A percentile compares a stretch with the other conserved stretches of the same genome.
These are phyloP conservation scores for Spilosoma lubricipeda DNA, from an alignment of 2,888 invertebrate genomes.

Conservation along the genomic window DNA sequence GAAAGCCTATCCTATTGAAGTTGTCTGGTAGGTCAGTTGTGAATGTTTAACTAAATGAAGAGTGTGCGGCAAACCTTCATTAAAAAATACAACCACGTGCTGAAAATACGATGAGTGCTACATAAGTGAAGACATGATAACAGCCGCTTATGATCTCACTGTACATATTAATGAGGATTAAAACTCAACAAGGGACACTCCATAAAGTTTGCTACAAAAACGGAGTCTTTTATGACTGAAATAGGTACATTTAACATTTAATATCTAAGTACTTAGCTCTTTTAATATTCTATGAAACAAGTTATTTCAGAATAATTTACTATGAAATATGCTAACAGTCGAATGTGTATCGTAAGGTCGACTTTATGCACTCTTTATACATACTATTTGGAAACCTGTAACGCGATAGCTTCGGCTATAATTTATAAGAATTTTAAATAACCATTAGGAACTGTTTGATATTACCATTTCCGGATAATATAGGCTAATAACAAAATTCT, in stretches of 20 bases:
- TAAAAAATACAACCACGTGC: slow-evolving; percentile 37
- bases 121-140: slow-evolving; percentile 35
- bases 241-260: too few species aligned
- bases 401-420: too few species aligned
- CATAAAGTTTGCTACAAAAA: neutral
- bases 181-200: slow-evolving; percentile 10
- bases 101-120: slow-evolving; percentile 37
- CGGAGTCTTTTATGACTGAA: neutral
- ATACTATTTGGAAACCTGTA: neutral
- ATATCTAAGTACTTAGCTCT: neutral
- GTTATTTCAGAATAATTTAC: neutral
- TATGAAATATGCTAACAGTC: neutral
- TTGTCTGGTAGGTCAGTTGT: slow-evolving; percentile 17
- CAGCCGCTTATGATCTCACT: slow-evolving; percentile 26
- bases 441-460: too few species aligned
- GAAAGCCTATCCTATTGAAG: neutral
- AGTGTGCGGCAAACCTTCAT: slow-evolving; percentile 29
- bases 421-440: too few species aligned
- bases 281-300: neutral
- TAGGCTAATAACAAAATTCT: too few species aligned
- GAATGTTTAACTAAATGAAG: slow-evolving; percentile 31
- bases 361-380: too few species aligned
- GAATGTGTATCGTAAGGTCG: neutral
- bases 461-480: too few species aligned
- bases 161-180: slow-evolving; percentile 36